Evolutionary conservation across 1,140 invertebrate genomes (phyloP), one percentile per base, ranked within the genome.

Genomic region (Oedothorax gibbosus): DNA sequence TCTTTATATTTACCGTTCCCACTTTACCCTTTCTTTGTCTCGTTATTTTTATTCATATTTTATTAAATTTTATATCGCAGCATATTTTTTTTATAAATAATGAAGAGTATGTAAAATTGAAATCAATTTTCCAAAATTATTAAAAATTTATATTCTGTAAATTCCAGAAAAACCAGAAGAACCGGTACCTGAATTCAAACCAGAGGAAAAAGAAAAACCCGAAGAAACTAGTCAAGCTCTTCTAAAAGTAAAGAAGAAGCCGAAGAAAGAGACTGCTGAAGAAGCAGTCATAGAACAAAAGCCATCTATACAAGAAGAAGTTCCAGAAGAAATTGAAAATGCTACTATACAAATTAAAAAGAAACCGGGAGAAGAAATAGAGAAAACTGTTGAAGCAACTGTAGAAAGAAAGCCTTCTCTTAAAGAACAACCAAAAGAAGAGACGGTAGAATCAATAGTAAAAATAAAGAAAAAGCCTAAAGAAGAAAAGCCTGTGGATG

Each of bases 391-490:
- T 2, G 73, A 85, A 69, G 51, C 73, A 11, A 64, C 20, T 66
- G 35, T 64, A 6, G 60, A 86, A 69, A 62, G 60, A n/a, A 86
- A 85, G 72, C 20, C 62, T 7, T 64, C 62, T 77, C 53, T 77
- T 18, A 81, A 65, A 68, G 73, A 50, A 86, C 87, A 85, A 86
- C 86, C 6, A 15, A 82, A 86, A 80, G 80, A 87, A 62, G 53
- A 20, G 12, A 50, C 51, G 49, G 85, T 75, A 54, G 21, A 76
- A 73, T 14, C 57, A 35, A 20, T 66, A 68, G 68, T 82, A 53
- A 84, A 83, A 56, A 15, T 82, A 14, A 72, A 82, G 21, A 86
- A 69, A 15, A 78, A 81, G 64, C 71, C 76, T 11, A 86, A 82
- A 51, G 76, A 79, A 56, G 77, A 77, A 77, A 69, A 87, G 51